phyloP scores from a whole-genome alignment of 2,797 vertebrate genomes.

The Semotilus atromaculatus region DNA sequence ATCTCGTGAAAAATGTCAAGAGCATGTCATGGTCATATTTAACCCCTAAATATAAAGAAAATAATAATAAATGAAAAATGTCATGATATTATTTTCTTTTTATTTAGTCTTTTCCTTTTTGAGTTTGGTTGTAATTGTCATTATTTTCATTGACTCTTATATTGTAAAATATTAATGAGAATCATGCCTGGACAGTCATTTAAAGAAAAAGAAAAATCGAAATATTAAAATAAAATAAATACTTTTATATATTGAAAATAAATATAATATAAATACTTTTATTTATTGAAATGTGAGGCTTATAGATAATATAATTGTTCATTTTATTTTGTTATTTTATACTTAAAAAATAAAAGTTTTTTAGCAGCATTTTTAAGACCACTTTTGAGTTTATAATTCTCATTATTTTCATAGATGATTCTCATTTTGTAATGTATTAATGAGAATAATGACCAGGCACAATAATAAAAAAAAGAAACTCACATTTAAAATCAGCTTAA shows the following conservation, averaged over 20 bases:
- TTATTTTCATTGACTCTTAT: background rate
- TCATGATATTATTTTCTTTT: background rate
- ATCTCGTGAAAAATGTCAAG: background rate
- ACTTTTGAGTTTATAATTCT: background rate
- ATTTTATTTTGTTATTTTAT: too few relatives aligned
- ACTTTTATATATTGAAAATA: background rate
- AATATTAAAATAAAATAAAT: too few relatives aligned
- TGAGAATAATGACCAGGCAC: background rate
- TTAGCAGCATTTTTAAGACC: background rate
- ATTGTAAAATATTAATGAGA: background rate
- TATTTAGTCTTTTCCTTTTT: background rate
- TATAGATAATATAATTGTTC: background rate
- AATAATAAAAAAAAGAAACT: background rate
- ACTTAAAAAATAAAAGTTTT: background rate
- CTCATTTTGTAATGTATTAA: background rate
- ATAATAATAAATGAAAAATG: background rate
- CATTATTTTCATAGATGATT: background rate
- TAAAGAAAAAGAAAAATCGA: too few relatives aligned
- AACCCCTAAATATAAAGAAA: background rate
- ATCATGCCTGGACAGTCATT: background rate
- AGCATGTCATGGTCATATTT: background rate
- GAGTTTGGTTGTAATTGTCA: background rate
- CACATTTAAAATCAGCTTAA: background rate
- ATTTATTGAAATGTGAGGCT: background rate
- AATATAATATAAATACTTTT: background rate